phyloP scores from a whole-genome alignment of 35 echinoderm and acorn worm genomes.

The Ophioderma brevispina region DNA sequence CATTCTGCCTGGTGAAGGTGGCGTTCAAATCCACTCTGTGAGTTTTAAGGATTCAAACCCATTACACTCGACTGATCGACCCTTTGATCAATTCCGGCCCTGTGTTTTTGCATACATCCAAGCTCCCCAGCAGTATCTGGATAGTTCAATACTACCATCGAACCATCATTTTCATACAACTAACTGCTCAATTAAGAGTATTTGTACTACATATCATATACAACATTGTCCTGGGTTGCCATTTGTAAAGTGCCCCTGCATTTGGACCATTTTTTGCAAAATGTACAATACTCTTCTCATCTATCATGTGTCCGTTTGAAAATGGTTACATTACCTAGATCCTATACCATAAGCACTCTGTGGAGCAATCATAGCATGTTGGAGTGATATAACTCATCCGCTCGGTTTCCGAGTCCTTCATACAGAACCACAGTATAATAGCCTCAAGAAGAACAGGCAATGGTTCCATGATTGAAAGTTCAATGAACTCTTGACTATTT shows the following conservation, averaged over 20 bases:
- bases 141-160: no score
- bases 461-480: conserved; percentile 69
- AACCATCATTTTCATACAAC: conserved; percentile 75
- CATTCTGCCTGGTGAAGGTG: conserved; percentile 33
- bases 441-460: conserved; percentile 51
- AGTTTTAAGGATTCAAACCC: conserved; percentile 59
- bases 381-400: conserved; percentile 38
- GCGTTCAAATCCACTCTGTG: conserved; percentile 42
- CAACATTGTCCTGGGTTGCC: conserved; percentile 30
- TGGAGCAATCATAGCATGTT: conserved; percentile 30
- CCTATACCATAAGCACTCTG: conserved; percentile 68
- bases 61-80: conserved; percentile 42
- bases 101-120: no score
- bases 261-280: conserved; percentile 49
- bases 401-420: conserved; percentile 47
- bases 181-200: conserved; percentile 77
- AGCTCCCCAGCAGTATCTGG: no score
- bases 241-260: conserved; percentile 78
- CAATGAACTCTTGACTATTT: conserved; percentile 76
- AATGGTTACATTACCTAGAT: conserved; percentile 44
- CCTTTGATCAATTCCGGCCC: background rate
- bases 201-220: conserved; percentile 53
- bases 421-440: conserved; percentile 81
- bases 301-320: conserved; percentile 46
- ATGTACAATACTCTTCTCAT: conserved; percentile 15